Conservation (phyloP, 2,888 invertebrate genomes). For the Plebejus melissa region DNA sequence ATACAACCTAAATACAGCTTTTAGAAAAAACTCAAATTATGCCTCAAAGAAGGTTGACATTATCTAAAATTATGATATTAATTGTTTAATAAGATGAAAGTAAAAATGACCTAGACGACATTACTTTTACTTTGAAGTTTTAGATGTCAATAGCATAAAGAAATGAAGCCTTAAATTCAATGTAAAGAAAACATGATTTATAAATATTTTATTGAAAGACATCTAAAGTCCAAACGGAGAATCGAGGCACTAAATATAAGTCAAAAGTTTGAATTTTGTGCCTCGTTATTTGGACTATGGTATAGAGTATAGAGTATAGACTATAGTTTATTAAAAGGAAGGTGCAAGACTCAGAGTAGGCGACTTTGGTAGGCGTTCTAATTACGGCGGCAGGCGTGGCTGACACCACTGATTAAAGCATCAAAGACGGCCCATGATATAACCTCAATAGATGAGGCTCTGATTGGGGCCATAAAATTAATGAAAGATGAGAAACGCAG, state of each 20-base stretch:
- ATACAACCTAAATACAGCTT: no score
- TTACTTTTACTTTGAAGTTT: neutral
- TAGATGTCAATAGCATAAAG: neutral
- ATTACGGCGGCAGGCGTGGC: constrained; percentile 62
- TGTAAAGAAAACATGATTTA: neutral
- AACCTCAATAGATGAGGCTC: constrained; percentile 15
- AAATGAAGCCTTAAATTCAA: neutral
- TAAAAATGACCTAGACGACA: neutral
- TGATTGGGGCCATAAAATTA: constrained; percentile 3
- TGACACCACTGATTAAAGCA: constrained; percentile 62
- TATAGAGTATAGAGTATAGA: no score
- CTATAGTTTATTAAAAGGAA: constrained; percentile 29
- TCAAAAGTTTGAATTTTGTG: no score
- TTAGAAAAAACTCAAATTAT: no score
- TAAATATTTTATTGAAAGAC: constrained; percentile 29
- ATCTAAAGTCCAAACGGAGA: neutral
- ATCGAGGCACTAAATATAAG: no score
- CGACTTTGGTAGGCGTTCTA: constrained; percentile 50
- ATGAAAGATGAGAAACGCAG: neutral
- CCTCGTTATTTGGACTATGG: no score
- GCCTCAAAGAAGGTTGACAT: no score
- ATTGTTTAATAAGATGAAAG: neutral
- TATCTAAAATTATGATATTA: neutral
- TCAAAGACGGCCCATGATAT: constrained; percentile 58
- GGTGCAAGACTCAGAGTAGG: constrained; percentile 43